Evolutionary conservation across 1,140 invertebrate genomes (phyloP).

Genomic region (Drosophila grimshawi): DNA sequence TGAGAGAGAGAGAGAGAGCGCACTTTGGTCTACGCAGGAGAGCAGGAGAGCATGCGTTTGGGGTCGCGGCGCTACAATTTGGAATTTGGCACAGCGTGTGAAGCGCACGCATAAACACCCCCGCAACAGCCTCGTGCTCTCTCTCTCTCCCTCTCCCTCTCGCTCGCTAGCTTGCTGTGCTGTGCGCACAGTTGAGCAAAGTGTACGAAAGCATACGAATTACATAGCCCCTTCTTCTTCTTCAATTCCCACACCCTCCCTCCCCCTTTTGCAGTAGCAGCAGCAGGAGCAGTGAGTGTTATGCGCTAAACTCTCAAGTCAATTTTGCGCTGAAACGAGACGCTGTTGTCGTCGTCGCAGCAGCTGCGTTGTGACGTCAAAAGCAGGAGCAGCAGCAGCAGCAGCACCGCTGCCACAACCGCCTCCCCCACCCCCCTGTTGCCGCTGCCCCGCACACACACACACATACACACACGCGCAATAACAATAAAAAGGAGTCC

Average conservation of each 20-base stretch:
- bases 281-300: constrained; percentile 48
- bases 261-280: constrained; percentile 26
- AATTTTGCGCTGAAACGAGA: constrained; percentile 53
- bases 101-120: constrained; percentile 66
- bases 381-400: constrained; percentile 40
- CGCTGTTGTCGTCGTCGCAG: constrained; percentile 28
- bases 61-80: constrained; percentile 37
- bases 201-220: constrained; percentile 22
- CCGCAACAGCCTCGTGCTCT: constrained; percentile 43
- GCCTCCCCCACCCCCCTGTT: constrained; percentile 30
- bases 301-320: constrained; percentile 60
- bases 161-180: constrained; percentile 2
- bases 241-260: background rate
- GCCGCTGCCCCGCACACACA: constrained; percentile 26
- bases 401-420: constrained; percentile 39
- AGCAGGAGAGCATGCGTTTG: constrained; percentile 43
- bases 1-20: constrained; percentile 16
- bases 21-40: constrained; percentile 16
- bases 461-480: constrained; percentile 34
- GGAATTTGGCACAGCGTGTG: constrained; percentile 65
- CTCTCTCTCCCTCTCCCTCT: background rate
- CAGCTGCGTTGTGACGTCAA: constrained; percentile 71
- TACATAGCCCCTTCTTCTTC: background rate
- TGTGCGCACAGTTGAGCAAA: constrained; percentile 33
- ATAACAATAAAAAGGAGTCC: constrained; percentile 59